Percentiles rank a stretch among this genome's conserved stretches.
Evolutionary conservation across 2,888 invertebrate genomes (phyloP).

Genomic region (Gari tellinella): DNA sequence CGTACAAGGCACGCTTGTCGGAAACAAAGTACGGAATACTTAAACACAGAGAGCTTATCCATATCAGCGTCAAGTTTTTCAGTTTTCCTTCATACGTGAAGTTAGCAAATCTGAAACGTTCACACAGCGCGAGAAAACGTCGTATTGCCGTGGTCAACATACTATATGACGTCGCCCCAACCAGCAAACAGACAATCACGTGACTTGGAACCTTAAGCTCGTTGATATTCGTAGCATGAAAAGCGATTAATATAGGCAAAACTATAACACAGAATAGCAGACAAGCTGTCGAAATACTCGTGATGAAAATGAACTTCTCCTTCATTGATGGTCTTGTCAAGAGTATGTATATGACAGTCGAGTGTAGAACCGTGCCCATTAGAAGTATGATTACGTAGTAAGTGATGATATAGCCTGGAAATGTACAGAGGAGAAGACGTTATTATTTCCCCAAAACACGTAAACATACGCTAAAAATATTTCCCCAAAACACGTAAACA

Average conservation of each 20-base stretch:
- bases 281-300: slow-evolving; percentile 40
- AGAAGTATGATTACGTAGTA: slow-evolving; percentile 11
- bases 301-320: slow-evolving; percentile 44
- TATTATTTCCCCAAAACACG: no score
- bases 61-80: slow-evolving; percentile 25
- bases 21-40: slow-evolving; percentile 24
- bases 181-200: slow-evolving; percentile 20
- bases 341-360: slow-evolving; percentile 29
- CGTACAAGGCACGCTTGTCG: neutral
- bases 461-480: no score
- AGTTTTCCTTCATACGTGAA: slow-evolving; percentile 47
- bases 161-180: slow-evolving; percentile 40
- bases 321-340: slow-evolving; percentile 37
- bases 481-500: no score
- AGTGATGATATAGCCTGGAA: neutral
- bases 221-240: slow-evolving; percentile 11
- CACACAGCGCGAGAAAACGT: slow-evolving; percentile 31
- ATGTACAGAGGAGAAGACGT: no score
- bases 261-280: slow-evolving; percentile 20
- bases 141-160: slow-evolving; percentile 38
- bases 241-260: slow-evolving; percentile 26
- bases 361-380: slow-evolving; percentile 15
- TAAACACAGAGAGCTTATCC: slow-evolving; percentile 20
- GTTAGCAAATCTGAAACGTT: slow-evolving; percentile 33
- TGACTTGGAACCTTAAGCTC: slow-evolving; percentile 18